These are phyloP conservation scores for Poecilia wingei DNA, from an alignment of 2,797 vertebrate genomes.

Conservation along the genomic window DNA sequence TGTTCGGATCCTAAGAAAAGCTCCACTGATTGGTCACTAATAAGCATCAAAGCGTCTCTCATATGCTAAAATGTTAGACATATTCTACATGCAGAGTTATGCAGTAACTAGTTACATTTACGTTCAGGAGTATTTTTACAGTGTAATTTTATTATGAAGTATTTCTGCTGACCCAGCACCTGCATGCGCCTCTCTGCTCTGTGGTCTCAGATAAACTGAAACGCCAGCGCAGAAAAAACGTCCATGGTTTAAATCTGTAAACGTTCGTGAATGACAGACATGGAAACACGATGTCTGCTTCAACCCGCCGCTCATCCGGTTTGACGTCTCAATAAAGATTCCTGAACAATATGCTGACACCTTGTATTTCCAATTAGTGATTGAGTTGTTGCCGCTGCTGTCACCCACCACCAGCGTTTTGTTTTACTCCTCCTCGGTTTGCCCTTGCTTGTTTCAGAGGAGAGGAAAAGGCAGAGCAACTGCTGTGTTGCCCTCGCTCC, in stretches of 20 bases:
- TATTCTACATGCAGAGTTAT: no score
- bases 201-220: background rate
- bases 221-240: background rate
- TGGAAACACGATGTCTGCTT: conserved; percentile 9
- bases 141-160: no score
- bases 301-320: conserved; percentile 18
- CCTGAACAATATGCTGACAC: conserved; percentile 22
- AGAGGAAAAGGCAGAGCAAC: conserved; percentile 30
- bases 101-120: no score
- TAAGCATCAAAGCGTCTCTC: background rate
- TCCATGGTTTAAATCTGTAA: conserved; percentile 3
- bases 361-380: conserved; percentile 41
- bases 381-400: conserved; percentile 18
- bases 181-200: no score
- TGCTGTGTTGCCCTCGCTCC: conserved; percentile 53
- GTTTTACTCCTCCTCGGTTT: conserved; percentile 5
- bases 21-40: conserved; percentile 30
- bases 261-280: conserved; percentile 6
- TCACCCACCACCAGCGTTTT: conserved; percentile 17
- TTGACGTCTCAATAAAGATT: conserved; percentile 28
- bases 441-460: conserved; percentile 23
- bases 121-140: no score
- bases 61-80: background rate
- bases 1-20: conserved; percentile 25
- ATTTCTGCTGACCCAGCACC: no score